Conservation (phyloP, 2,888 invertebrate genomes). For the Leptura quadrifasciata region DNA sequence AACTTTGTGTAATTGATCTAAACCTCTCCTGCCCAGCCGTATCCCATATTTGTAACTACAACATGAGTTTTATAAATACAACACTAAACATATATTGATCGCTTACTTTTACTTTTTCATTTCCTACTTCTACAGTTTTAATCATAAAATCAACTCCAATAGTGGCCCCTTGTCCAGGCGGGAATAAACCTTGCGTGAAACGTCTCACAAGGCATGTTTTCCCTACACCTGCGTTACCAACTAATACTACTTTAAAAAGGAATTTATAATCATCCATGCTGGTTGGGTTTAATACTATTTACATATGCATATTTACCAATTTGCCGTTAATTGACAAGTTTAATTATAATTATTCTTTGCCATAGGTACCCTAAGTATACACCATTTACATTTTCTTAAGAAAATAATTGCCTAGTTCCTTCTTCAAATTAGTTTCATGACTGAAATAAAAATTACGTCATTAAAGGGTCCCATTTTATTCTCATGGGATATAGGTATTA, state of each 20-base stretch:
- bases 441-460: neutral
- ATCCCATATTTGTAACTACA: constrained; percentile 98
- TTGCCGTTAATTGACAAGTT: constrained; percentile 10
- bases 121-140: constrained; percentile 97
- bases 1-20: constrained; percentile 97
- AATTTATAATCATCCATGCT: constrained; percentile 99
- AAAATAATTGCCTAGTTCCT: neutral
- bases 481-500: too few relatives aligned
- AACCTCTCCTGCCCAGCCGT: constrained; percentile 98
- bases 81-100: neutral
- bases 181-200: constrained; percentile 98
- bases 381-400: neutral
- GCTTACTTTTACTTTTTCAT: constrained; percentile 92
- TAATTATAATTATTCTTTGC: constrained; percentile 9
- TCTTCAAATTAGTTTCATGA: neutral
- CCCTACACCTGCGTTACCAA: constrained; percentile 98
- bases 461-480: too few relatives aligned
- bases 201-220: constrained; percentile 97
- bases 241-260: constrained; percentile 98
- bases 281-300: constrained; percentile 36
- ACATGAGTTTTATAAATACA: constrained; percentile 48
- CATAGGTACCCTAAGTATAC: too few relatives aligned
- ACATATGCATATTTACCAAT: constrained; percentile 37
- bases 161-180: constrained; percentile 98
- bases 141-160: constrained; percentile 99